Percentiles rank a stretch among this genome's conserved stretches.
Conservation (phyloP, 2,113 vertebrate species). For the Petaurus breviceps region DNA sequence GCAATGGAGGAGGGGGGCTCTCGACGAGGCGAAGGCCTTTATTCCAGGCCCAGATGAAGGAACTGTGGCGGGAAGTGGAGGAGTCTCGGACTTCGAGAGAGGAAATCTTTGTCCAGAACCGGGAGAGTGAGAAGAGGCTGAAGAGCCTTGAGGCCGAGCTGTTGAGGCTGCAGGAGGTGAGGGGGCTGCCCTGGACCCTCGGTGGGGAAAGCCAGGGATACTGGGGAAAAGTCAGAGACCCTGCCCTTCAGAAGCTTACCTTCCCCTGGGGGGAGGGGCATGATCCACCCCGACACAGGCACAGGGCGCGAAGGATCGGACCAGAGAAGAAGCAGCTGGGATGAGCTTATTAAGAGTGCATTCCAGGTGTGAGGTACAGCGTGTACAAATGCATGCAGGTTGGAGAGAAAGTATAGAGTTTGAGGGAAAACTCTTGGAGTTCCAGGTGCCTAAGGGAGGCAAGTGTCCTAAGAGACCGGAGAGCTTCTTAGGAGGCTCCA, state of each 20-base stretch:
- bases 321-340: not conserved
- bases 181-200: no score
- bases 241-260: not conserved
- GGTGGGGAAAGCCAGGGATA: not conserved
- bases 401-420: fast-evolving
- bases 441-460: no score
- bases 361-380: fast-evolving
- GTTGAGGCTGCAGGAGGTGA: conserved; percentile 91
- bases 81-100: conserved; percentile 87
- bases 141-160: conserved; percentile 91
- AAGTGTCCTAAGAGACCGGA: no score
- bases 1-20: not conserved
- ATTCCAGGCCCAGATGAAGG: conserved; percentile 91
- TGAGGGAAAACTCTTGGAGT: not conserved
- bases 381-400: not conserved
- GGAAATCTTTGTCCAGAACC: conserved; percentile 86
- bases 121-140: conserved; percentile 91
- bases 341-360: not conserved
- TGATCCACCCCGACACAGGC: no score
- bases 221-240: not conserved
- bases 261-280: not conserved
- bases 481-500: no score
- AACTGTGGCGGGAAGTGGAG: conserved; percentile 90
- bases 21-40: not conserved
- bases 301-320: no score